Conservation (phyloP, 1,140 invertebrate genomes). For the Drosophila asahinai region DNA sequence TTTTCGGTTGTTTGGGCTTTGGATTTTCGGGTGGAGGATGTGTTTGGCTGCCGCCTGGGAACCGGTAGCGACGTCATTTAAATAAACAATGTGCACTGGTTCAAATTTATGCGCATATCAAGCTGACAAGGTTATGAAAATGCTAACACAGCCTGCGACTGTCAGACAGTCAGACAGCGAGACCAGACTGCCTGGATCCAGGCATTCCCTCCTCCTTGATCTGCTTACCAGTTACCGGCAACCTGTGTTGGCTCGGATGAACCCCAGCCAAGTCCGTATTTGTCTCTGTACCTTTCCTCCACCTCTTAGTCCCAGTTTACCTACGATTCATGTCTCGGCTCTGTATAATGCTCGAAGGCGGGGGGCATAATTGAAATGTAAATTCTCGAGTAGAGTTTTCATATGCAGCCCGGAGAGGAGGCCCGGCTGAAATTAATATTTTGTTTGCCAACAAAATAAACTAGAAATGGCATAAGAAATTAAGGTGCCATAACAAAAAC, state of each 20-base stretch:
- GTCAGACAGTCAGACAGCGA: slow-evolving; percentile 12
- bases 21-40: slow-evolving; percentile 34
- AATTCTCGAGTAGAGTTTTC: slow-evolving; percentile 54
- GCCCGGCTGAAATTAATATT: slow-evolving; percentile 60
- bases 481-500: slow-evolving; percentile 20
- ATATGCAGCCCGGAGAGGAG: slow-evolving; percentile 34
- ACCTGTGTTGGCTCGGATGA: slow-evolving; percentile 6
- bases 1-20: slow-evolving; percentile 12
- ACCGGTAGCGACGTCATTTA: slow-evolving; percentile 66
- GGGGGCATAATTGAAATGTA: slow-evolving; percentile 77
- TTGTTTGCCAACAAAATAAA: slow-evolving; percentile 49
- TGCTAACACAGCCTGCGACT: slow-evolving; percentile 67
- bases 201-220: not conserved
- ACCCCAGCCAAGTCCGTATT: slow-evolving; percentile 11
- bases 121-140: slow-evolving; percentile 82
- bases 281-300: slow-evolving; percentile 18
- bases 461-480: slow-evolving; percentile 41
- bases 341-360: slow-evolving; percentile 31
- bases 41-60: slow-evolving; percentile 19
- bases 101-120: slow-evolving; percentile 83
- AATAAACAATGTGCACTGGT: slow-evolving; percentile 81
- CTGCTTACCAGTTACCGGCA: slow-evolving; percentile 1
- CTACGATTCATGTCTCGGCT: slow-evolving; percentile 27
- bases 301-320: slow-evolving; percentile 10
- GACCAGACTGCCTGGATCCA: slow-evolving; percentile 20